phyloP scores from a whole-genome alignment of 2,888 invertebrate genomes.

The Thymelicus sylvestris region DNA sequence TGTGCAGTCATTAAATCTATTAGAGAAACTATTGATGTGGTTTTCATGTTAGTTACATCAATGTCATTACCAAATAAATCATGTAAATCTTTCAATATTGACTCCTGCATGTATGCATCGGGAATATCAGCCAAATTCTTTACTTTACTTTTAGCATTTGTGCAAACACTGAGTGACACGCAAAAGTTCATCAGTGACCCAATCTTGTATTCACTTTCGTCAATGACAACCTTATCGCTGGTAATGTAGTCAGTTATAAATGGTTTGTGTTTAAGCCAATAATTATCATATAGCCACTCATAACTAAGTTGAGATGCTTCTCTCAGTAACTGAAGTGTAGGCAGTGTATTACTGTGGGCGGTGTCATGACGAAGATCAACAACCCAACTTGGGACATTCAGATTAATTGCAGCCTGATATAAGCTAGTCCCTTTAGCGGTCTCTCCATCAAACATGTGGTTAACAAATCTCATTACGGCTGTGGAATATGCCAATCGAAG shows the following conservation, averaged over 20 bases:
- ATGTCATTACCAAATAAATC: constrained; percentile 63
- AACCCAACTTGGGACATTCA: constrained; percentile 92
- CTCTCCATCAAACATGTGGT: constrained; percentile 85
- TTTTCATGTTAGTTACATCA: constrained; percentile 64
- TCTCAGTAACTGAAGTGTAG: constrained; percentile 86
- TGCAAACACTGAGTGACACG: constrained; percentile 69
- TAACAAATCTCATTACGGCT: constrained; percentile 87
- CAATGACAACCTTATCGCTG: constrained; percentile 51
- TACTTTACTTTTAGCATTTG: constrained; percentile 65
- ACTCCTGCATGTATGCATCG: constrained; percentile 61
- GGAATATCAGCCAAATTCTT: constrained; percentile 70
- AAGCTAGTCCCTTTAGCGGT: constrained; percentile 81
- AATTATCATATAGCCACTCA: constrained; percentile 88
- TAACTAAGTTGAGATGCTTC: constrained; percentile 86
- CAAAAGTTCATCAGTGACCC: constrained; percentile 65
- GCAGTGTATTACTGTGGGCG: constrained; percentile 89
- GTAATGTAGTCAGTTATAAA: constrained; percentile 74
- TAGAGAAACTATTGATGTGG: constrained; percentile 59
- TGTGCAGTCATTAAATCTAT: constrained; percentile 57
- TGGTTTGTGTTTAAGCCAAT: constrained; percentile 86
- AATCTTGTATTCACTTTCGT: constrained; percentile 59
- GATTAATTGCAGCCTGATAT: constrained; percentile 84
- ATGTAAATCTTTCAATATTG: constrained; percentile 65
- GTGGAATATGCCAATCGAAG: constrained; percentile 85
- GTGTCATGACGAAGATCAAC: constrained; percentile 91